Base-by-base conservation (phyloP, 1,140 invertebrate genomes). In the Bombus fervidus region DNA sequence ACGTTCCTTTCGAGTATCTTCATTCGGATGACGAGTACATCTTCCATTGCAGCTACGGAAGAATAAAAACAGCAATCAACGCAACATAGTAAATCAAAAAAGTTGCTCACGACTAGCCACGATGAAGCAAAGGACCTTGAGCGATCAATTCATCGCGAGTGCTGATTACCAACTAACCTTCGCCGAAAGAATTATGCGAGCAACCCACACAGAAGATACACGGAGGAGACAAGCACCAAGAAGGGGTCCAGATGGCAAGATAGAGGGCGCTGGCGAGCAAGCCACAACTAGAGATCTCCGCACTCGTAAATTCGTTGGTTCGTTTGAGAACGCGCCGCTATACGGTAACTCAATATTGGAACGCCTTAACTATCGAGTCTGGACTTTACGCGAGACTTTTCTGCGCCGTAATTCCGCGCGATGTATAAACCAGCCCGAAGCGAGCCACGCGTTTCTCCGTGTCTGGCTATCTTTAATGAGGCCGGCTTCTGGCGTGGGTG, bases 331-430 rank as follows among this genome's bases (percentile, higher is more conserved):
- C 43, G n/a, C 47, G 73, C 86, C 90, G 90, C 66, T 76, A 47
- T n/a, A 28, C 85, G 88, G 80, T 91, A 91, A 91, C 85, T 91
- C 90, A 91, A 91, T 89, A 91, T 81, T 66, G 81, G 81, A 84
- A 66, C 81, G 82, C 85, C 62, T 81, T 79, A 82, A 81, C 76
- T 79, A 74, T 75, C 69, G 69, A 34, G 53, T 31, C 68, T 76
- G 31, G 59, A 28, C 31, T 41, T 18, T 57, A 37, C 22, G 76
- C 41, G 41, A 62, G n/a, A 66, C 39, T 84, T 87, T 85, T 87
- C 69, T 64, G 53, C 66, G 75, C 66, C 64, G 80, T 57, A 79
- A 85, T 88, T 84, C 84, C 77, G 69, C 59, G 71, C 64, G 69
- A 76, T 74, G 66, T 39, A 53, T 59, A 66, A 81, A 72, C 34